Percentiles rank a stretch among this genome's conserved stretches.
These are phyloP conservation scores for Pedionomus torquatus DNA, from an alignment of 2,113 vertebrate species.

Conservation along the genomic window DNA sequence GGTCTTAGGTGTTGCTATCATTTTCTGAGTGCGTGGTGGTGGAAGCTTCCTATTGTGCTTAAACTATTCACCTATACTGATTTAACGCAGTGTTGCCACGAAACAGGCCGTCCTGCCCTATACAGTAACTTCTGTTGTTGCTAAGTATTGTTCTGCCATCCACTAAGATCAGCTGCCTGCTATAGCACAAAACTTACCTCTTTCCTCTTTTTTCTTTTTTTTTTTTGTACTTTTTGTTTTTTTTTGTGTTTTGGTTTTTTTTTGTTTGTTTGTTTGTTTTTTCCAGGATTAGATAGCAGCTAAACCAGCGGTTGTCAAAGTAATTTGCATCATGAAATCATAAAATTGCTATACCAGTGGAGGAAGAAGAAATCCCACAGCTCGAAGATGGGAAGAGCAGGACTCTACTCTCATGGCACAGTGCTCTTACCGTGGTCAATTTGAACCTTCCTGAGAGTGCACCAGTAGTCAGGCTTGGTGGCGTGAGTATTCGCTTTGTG, in stretches of 20 bases:
- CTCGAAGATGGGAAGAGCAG: not conserved
- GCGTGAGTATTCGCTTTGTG: not conserved
- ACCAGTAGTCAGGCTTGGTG: not conserved
- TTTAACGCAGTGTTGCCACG: not conserved
- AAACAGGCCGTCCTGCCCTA: not conserved
- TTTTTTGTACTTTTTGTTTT: too few species aligned
- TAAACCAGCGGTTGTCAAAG: not conserved
- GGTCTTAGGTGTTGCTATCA: not conserved
- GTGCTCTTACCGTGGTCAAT: not conserved
- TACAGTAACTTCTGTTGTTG: rapidly evolving
- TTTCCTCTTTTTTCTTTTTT: not conserved
- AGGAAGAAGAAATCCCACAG: not conserved
- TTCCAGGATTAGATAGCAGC: not conserved
- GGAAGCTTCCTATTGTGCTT: not conserved
- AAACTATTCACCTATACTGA: not conserved
- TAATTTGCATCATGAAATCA: not conserved
- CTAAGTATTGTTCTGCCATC: not conserved
- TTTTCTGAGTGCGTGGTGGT: rapidly evolving
- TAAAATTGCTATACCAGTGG: not conserved
- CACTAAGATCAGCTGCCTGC: not conserved
- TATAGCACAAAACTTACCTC: not conserved
- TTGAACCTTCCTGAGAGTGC: not conserved
- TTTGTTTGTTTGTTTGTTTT: too few species aligned
- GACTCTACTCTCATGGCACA: not conserved
- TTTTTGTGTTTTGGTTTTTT: too few species aligned